Evolutionary conservation across 2,888 invertebrate species (phyloP), one percentile per base, ranked within the genome.

Genomic region (Mactromeris polynyma): DNA sequence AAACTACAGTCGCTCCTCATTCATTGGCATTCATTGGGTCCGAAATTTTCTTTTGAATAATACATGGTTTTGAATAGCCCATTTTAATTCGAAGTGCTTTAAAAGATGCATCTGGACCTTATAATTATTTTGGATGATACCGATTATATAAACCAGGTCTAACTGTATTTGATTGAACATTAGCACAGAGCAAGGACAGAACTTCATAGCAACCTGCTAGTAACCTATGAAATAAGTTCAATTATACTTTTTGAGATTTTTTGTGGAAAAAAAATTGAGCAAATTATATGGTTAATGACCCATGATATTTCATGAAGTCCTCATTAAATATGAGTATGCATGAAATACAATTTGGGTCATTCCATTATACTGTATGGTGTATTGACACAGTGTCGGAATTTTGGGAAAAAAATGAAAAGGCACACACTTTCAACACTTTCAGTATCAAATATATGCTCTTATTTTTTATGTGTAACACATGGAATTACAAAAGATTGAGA

Each of bases 401-500:
- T 46, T 14, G 17, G 11, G 26, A 26, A n/a, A 64, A 64, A 64
- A 64, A 26, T 9, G 58, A 64, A n/a, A 26, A 26, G 58, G 58
- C 58, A 64, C 26, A 64, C 26, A 58, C n/a, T 58, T n/a, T 58
- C 21, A 58, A 58, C 58, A 58, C 58, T 64, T 64, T 64, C 58
- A 26, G n/a, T 64, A 26, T 64, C 6, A n/a, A 64, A 64, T 64
- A 19, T 73, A 73, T 33, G 36, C 73, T 19, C 31, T 26, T 58
- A 58, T 19, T 26, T n/a, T 33, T 73, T 73, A 73, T 73, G 19
- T 73, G 73, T 73, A 73, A 73, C 73, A 73, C 73, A 73, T 73
- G 73, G 73, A 36, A 73, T 73, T 73, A 36, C 73, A 36, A 73
- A 36, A 73, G 73, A 36, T 33, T 2, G 9, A 73, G 73, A 73